Conservation (phyloP, 2,113 vertebrate species). For the Microtus oregoni region DNA sequence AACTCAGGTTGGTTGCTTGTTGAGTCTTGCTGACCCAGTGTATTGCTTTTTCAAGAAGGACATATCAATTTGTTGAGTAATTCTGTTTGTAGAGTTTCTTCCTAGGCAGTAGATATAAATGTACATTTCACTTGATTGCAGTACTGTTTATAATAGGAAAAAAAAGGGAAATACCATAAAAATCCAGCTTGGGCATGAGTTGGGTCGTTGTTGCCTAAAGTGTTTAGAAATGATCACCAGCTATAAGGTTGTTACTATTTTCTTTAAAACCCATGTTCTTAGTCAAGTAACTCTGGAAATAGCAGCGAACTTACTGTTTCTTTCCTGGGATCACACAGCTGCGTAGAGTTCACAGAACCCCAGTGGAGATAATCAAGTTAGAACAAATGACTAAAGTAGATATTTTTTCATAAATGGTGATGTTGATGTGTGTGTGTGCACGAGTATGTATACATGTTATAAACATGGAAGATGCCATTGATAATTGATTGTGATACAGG, state of each 20-base stretch:
- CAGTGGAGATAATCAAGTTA: not conserved
- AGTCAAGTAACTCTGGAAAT: not conserved
- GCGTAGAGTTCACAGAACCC: not conserved
- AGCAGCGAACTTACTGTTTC: not conserved
- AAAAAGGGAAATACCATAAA: not conserved
- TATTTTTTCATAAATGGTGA: not conserved
- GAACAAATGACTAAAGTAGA: not conserved
- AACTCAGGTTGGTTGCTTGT: not conserved
- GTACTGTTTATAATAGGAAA: conserved; percentile 32
- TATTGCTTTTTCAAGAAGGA: not conserved
- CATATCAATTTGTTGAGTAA: not conserved
- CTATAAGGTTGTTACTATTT: conserved; percentile 13
- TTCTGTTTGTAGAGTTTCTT: conserved; percentile 46
- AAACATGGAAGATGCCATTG: not conserved
- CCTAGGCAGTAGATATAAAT: not conserved
- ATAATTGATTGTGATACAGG: not conserved
- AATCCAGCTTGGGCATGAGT: not conserved
- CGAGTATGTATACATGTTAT: not conserved
- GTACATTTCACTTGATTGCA: not conserved
- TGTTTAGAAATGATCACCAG: not conserved
- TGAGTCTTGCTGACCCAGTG: no score
- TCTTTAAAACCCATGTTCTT: not conserved
- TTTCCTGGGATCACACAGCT: not conserved
- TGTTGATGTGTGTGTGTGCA: not conserved
- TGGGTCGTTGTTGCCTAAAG: conserved; percentile 30